phyloP scores from a whole-genome alignment of 2,113 vertebrate genomes.

The Alaudala cheleensis region DNA sequence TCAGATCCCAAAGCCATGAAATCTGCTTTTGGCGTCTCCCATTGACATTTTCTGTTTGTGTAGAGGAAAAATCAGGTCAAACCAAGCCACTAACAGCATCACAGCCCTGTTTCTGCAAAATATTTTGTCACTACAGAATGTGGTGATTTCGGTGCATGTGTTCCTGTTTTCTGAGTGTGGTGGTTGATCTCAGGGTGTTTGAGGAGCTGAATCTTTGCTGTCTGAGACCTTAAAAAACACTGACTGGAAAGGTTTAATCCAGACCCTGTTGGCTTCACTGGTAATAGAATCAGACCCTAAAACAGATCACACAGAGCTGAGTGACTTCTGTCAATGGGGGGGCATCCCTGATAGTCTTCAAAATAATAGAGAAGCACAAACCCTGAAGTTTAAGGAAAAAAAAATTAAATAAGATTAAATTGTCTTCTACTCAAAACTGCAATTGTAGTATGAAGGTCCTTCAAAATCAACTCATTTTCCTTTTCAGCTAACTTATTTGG shows the following conservation, averaged over 20 bases:
- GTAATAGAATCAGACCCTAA: not conserved
- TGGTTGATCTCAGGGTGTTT: not conserved
- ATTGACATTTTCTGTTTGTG: not conserved
- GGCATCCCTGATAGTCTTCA: not conserved
- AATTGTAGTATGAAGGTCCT: not conserved
- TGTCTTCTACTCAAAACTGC: not conserved
- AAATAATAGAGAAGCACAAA: not conserved
- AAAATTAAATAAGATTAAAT: not conserved
- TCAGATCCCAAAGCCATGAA: not conserved
- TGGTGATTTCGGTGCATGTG: not conserved
- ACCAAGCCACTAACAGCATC: not conserved
- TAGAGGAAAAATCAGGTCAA: constrained; percentile 50
- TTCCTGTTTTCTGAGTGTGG: constrained; percentile 20
- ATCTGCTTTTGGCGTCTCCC: not conserved
- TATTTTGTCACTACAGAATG: constrained; percentile 29
- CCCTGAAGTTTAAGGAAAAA: not conserved
- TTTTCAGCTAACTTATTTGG: not conserved
- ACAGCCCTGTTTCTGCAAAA: not conserved
- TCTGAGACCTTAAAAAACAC: not conserved
- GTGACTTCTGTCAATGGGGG: not conserved
- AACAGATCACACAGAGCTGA: not conserved
- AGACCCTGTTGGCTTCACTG: not conserved
- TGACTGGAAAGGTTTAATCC: not conserved
- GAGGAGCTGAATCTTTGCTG: not conserved
- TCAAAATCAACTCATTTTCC: constrained; percentile 4